Percentiles rank a stretch among this genome's conserved stretches.
Evolutionary conservation across 1,140 invertebrate genomes (phyloP).

Genomic region (Pseudomyrmex pallidus): DNA sequence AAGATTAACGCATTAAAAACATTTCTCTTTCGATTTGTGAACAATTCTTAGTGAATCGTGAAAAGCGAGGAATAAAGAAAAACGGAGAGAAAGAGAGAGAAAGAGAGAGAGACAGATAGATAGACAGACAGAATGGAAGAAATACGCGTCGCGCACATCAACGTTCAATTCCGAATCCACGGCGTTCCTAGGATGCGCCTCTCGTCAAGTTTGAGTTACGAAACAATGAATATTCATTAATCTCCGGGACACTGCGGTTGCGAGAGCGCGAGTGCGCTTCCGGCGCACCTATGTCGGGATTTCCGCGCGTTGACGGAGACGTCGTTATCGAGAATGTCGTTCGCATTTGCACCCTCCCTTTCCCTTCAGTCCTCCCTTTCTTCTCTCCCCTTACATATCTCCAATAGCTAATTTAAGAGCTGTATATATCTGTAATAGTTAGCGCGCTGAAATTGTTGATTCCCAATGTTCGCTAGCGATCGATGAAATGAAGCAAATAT

Average conservation of each 20-base stretch:
- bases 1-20: neutral
- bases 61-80: neutral
- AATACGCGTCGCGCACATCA: constrained; percentile 19
- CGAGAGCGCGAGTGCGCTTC: constrained; percentile 55
- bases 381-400: constrained; percentile 8
- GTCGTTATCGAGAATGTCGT: constrained; percentile 56
- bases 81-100: neutral
- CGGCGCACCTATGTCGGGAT: constrained; percentile 57
- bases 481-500: constrained; percentile 17
- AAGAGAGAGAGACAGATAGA: neutral
- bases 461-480: constrained; percentile 27
- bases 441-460: constrained; percentile 22
- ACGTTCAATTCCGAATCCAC: constrained; percentile 31
- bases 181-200: constrained; percentile 46
- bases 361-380: neutral
- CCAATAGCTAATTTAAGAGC: constrained; percentile 55
- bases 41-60: constrained; percentile 3
- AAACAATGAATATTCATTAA: constrained; percentile 84
- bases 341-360: constrained; percentile 45
- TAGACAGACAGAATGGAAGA: constrained; percentile 21
- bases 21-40: neutral
- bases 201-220: constrained; percentile 81
- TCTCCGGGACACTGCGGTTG: constrained; percentile 72
- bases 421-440: constrained; percentile 23
- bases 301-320: constrained; percentile 53